Evolutionary conservation across 2,888 invertebrate genomes (phyloP).

Genomic region (Drosophila trichaetosa): DNA sequence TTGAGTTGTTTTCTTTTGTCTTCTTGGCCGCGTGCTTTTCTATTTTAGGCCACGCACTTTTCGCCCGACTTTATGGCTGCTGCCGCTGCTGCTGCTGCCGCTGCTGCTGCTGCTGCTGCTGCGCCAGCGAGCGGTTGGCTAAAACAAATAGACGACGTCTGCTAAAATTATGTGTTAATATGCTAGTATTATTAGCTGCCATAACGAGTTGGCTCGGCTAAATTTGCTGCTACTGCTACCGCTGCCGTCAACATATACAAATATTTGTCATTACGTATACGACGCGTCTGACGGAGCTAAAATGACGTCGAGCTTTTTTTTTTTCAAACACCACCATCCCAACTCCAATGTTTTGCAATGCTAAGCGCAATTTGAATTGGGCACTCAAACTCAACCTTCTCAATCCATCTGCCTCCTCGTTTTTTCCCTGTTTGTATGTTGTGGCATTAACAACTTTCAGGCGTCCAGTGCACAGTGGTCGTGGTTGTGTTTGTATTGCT

Average conservation of each 20-base stretch:
- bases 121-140: constrained; percentile 31
- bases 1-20: constrained; percentile 33
- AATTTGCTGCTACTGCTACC: constrained; percentile 17
- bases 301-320: constrained; percentile 32
- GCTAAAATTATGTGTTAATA: constrained; percentile 77
- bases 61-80: constrained; percentile 39
- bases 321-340: neutral
- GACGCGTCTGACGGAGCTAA: constrained; percentile 48
- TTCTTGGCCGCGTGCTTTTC: constrained; percentile 41
- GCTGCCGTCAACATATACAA: constrained; percentile 38
- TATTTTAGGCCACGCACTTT: constrained; percentile 69
- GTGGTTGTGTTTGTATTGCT: too few relatives aligned
- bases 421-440: constrained; percentile 1
- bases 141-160: constrained; percentile 69
- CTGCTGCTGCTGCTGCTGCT: constrained; percentile 5
- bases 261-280: constrained; percentile 71
- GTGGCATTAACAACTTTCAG: constrained; percentile 35
- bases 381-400: constrained; percentile 37
- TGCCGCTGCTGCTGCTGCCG: constrained; percentile 9
- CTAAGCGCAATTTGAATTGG: constrained; percentile 63
- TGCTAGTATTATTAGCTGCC: constrained; percentile 77
- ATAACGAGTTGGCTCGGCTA: constrained; percentile 48
- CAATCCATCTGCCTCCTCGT: neutral
- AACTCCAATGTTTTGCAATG: constrained; percentile 29
- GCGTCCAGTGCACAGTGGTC: constrained; percentile 23